phyloP scores from a whole-genome alignment of 1,140 invertebrate genomes.

The Drosophila erecta region DNA sequence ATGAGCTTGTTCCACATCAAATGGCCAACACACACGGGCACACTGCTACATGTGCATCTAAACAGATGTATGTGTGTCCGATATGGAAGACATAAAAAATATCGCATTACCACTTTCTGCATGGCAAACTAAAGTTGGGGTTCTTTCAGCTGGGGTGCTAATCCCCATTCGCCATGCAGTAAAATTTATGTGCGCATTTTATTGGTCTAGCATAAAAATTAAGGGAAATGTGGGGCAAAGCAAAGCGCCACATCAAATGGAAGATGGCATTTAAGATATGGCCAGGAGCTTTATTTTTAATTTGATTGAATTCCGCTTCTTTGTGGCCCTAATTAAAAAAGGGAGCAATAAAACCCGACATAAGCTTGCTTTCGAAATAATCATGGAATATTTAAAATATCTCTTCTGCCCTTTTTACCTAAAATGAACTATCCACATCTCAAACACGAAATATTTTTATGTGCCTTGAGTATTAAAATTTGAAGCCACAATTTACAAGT shows the following conservation, averaged over 20 bases:
- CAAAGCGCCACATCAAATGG: conserved; percentile 20
- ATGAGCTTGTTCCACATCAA: conserved; percentile 72
- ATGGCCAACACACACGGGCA: neutral
- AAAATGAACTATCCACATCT: too few relatives aligned
- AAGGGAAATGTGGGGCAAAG: conserved; percentile 4
- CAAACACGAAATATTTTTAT: too few relatives aligned
- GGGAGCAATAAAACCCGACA: neutral
- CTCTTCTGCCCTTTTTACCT: too few relatives aligned
- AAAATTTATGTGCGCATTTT: conserved; percentile 53
- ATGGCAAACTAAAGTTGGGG: conserved; percentile 4
- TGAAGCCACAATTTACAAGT: neutral
- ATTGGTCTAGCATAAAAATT: conserved; percentile 41
- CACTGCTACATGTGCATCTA: too few relatives aligned
- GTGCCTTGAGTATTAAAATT: too few relatives aligned
- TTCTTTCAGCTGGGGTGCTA: conserved; percentile 2
- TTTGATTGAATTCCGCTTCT: conserved; percentile 52
- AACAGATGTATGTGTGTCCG: neutral
- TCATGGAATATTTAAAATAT: neutral
- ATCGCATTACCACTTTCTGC: conserved; percentile 13
- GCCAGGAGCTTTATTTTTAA: conserved; percentile 30
- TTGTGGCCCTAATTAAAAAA: conserved; percentile 49
- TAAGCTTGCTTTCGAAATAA: neutral
- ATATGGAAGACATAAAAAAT: conserved; percentile 8
- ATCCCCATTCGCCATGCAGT: conserved; percentile 30
- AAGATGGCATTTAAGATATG: neutral